A percentile compares a stretch with the other conserved stretches of the same genome.
Evolutionary conservation across 2,797 vertebrate genomes (phyloP).

Genomic region (Gadopsis bispinosus): DNA sequence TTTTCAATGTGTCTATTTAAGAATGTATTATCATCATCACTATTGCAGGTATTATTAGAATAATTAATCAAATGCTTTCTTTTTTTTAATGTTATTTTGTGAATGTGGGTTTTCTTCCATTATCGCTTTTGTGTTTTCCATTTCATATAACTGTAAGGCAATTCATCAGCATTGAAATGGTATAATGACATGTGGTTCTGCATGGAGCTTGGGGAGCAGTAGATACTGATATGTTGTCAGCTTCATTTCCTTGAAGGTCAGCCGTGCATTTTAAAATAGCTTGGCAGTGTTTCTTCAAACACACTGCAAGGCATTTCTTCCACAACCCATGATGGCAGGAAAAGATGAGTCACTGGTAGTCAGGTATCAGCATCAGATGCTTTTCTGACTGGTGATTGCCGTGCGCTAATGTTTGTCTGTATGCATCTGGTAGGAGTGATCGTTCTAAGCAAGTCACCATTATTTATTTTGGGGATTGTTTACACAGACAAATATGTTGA

Average conservation of each 20-base stretch:
- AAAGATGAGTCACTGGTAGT: slow-evolving; percentile 76
- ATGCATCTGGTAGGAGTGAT: slow-evolving; percentile 32
- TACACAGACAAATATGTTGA: slow-evolving; percentile 42
- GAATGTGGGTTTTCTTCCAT: slow-evolving; percentile 60
- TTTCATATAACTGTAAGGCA: slow-evolving; percentile 75
- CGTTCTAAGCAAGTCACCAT: slow-evolving; percentile 29
- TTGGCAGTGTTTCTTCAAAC: slow-evolving; percentile 66
- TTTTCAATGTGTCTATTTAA: slow-evolving; percentile 66
- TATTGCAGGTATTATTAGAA: slow-evolving; percentile 50
- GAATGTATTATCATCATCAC: slow-evolving; percentile 59
- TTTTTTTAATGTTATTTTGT: slow-evolving; percentile 69
- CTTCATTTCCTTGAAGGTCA: slow-evolving; percentile 80
- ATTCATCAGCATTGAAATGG: slow-evolving; percentile 72
- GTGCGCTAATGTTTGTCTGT: slow-evolving; percentile 48
- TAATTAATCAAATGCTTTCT: slow-evolving; percentile 64
- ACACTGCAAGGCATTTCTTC: slow-evolving; percentile 70
- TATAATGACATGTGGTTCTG: slow-evolving; percentile 70
- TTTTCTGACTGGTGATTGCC: slow-evolving; percentile 59
- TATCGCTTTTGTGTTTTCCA: slow-evolving; percentile 74
- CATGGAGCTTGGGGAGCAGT: slow-evolving; percentile 65
- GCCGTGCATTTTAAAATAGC: slow-evolving; percentile 75
- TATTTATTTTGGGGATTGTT: slow-evolving; percentile 37
- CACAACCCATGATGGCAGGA: slow-evolving; percentile 66
- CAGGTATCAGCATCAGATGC: slow-evolving; percentile 72
- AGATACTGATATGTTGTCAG: slow-evolving; percentile 69